Evolutionary conservation across 2,888 invertebrate species (phyloP).

Genomic region (Eustalomyia histrio): DNA sequence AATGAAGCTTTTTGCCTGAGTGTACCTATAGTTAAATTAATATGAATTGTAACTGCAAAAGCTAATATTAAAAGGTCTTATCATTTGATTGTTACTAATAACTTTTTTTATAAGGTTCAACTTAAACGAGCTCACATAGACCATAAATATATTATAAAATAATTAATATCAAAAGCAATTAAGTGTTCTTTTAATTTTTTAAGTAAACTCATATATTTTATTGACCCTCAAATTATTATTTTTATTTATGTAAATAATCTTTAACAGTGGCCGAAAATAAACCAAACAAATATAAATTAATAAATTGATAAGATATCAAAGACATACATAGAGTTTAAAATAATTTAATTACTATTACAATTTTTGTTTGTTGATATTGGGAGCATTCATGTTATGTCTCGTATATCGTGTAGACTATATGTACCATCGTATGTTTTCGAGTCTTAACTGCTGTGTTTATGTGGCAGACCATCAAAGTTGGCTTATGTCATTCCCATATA

Average conservation of each 20-base stretch:
- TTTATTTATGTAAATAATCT: constrained; percentile 5
- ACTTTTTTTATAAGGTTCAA: not conserved
- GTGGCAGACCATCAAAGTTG: too few species aligned
- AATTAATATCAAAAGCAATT: constrained; percentile 13
- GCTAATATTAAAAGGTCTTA: too few species aligned
- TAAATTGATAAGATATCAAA: not conserved
- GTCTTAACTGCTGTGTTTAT: too few species aligned
- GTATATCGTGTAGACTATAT: too few species aligned
- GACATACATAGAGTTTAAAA: not conserved
- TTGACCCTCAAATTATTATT: constrained; percentile 15
- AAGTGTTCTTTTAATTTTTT: not conserved
- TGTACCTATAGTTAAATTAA: not conserved
- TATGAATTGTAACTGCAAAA: not conserved
- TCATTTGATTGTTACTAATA: not conserved
- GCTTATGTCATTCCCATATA: too few species aligned
- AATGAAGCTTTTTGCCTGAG: too few species aligned
- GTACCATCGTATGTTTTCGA: too few species aligned
- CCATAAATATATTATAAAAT: constrained; percentile 14
- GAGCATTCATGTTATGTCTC: too few species aligned
- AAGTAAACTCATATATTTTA: constrained; percentile 10
- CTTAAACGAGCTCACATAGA: not conserved
- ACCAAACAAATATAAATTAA: not conserved
- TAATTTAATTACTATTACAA: too few species aligned
- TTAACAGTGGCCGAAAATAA: constrained; percentile 10
- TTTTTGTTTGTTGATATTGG: too few species aligned